Conservation (phyloP, 1,140 invertebrate species). For the Danaus plexippus region DNA sequence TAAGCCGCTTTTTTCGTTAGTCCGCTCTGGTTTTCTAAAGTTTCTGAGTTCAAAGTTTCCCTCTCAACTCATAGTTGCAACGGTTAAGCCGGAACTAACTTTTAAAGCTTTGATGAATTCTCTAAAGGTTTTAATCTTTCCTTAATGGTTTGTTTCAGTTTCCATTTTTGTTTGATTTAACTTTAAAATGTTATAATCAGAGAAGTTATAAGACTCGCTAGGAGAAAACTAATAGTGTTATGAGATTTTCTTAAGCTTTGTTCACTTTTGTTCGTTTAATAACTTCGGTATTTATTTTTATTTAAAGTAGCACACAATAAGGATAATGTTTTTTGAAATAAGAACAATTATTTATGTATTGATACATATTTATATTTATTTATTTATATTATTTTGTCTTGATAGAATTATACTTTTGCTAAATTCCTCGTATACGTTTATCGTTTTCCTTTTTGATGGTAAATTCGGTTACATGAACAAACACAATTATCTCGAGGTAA, state of each 20-base stretch:
- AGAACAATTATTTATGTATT: no score
- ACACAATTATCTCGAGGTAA: constrained; percentile 21
- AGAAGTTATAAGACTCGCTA: constrained; percentile 19
- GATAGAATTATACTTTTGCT: no score
- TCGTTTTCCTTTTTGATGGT: constrained; percentile 13
- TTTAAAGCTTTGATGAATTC: constrained; percentile 32
- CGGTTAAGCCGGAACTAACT: constrained; percentile 28
- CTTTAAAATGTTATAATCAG: constrained; percentile 27
- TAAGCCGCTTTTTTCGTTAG: constrained; percentile 30
- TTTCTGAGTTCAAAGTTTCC: constrained; percentile 23
- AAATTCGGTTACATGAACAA: constrained; percentile 24
- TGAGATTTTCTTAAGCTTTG: no score
- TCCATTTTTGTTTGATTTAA: constrained; percentile 25
- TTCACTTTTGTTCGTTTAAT: no score
- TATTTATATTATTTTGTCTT: no score
- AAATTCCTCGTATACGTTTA: neutral
- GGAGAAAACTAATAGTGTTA: constrained; percentile 3
- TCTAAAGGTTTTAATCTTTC: constrained; percentile 28
- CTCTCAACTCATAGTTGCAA: constrained; percentile 27
- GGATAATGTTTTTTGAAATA: no score
- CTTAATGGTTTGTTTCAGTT: constrained; percentile 29
- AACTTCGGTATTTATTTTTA: no score
- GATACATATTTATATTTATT: no score
- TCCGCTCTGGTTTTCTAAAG: constrained; percentile 21
- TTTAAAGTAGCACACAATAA: no score